Base-by-base conservation (phyloP, 64 coral and sea anemone species). In the Astreopora myriophthalma region DNA sequence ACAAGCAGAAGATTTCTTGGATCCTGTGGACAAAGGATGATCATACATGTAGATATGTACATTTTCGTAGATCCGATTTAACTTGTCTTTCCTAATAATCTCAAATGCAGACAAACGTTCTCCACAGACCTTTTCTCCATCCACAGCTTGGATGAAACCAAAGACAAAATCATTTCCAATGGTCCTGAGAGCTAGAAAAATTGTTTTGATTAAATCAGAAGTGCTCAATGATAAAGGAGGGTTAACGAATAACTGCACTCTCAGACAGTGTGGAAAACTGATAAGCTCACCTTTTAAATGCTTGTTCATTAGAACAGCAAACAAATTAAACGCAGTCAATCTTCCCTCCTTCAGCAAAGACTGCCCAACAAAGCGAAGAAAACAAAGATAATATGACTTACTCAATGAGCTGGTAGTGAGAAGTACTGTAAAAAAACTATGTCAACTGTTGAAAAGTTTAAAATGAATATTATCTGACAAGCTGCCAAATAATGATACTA, bases 91-190 rank as follows among this genome's bases (percentile, higher is more conserved):
- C n/a, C n/a, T n/a, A n/a, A n/a, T n/a, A n/a, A n/a, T n/a, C n/a
- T n/a, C n/a, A n/a, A n/a, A n/a, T 46, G 11, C 42, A 46, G 22
- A 69, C 10, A 68, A 46, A 22, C 48, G n/a, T 3, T 29, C 46
- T 35, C 2, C 24, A 84, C 48, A 35, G 22, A 95, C 96, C 96
- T 98, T 98, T 93, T 98, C 96, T 80, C 96, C 96, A 93, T 98
- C 96, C 89, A 98, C 86, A 58, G 90, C 87, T 87, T 98, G 96
- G 26, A 98, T 92, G 71, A 98, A 95, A 60, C 96, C 89, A 93
- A 98, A 98, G 0, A 98, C 96, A 93, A 98, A 98, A 82, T 98
- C 96, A 75, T 76, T 91, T 86, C 93, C 93, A 58, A 93, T 71
- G 20, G 74, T 74, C 39, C 90, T 86, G 5, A 98, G 90, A 51